Evolutionary conservation across 2,797 vertebrate species (phyloP).

Genomic region (Helicolenus hilgendorfi): DNA sequence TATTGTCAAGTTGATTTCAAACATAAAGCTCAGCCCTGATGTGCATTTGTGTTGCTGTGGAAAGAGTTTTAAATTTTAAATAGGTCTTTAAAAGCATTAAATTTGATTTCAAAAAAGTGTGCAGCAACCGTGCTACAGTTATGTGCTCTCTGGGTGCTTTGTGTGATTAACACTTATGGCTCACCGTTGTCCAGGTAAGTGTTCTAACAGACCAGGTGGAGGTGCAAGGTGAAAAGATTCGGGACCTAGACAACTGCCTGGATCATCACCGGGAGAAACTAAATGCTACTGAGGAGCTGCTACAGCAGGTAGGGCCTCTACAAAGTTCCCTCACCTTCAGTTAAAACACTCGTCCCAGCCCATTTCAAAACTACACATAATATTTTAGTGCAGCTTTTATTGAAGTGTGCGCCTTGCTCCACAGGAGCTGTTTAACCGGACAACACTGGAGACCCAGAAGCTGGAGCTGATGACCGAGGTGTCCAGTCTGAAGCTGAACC

Average conservation of each 20-base stretch:
- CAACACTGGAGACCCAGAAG: conserved; percentile 96
- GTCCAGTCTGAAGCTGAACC: conserved; percentile 95
- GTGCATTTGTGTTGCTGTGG: neutral
- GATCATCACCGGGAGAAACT: conserved; percentile 96
- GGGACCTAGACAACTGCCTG: conserved; percentile 96
- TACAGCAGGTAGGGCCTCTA: conserved; percentile 92
- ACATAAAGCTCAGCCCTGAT: neutral
- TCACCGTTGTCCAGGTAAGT: conserved; percentile 91
- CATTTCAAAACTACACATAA: neutral
- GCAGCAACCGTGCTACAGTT: neutral
- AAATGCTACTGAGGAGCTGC: conserved; percentile 95
- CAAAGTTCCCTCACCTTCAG: neutral
- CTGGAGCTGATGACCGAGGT: conserved; percentile 96
- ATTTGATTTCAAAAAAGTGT: neutral
- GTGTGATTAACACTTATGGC: neutral
- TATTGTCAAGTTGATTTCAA: too few species aligned
- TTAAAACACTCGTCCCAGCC: neutral
- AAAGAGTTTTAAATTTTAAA: neutral
- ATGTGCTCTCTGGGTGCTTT: neutral
- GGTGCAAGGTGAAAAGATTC: conserved; percentile 98
- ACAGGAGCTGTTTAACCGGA: conserved; percentile 95
- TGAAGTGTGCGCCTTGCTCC: neutral
- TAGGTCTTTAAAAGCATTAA: neutral
- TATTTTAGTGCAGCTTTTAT: neutral
- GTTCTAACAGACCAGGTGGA: conserved; percentile 98